Base-by-base conservation (phyloP, 1,140 invertebrate genomes). In the Drosophila nebulosa region DNA sequence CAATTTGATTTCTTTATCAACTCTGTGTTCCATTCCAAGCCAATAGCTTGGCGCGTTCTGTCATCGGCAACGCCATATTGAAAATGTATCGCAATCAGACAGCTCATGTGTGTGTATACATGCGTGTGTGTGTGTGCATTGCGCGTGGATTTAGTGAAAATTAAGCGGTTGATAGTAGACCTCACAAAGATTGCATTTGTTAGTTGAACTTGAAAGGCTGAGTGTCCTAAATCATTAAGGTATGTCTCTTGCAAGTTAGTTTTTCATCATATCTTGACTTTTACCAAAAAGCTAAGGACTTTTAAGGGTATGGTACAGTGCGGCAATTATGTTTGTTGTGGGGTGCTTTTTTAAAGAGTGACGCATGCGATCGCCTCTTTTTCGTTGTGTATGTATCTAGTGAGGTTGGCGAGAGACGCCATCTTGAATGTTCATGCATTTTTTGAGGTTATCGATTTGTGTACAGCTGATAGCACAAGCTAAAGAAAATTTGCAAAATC, bases 51-150 rank as follows among this genome's bases (percentile, higher is more conserved):
- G 53, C 22, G 58, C 58, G 58, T 42, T 26, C 21, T 75, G 83
- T 68, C 63, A 86, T 86, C 81, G 81, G 55, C 14, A 55, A 39
- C 74, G 66, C 83, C 81, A 86, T 84, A 30, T 84, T 84, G 72
- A 58, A 84, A 32, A 76, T 58, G 65, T 39, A 79, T 84, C 71
- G 69, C 16, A 35, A 58, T 58, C 16, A 66, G 39, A 59, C 46
- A 52, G 53, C 62, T 52, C 12, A n/a, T 55, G 22, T 52, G 26
- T 65, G 27, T 58, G 16, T 27, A 9, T 35, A 62, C 74, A 64
- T 74, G 63, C 63, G 62, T 78, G 65, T 74, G 63, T 67, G 61
- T 64, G 21, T 27, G n/a, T 56, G 27, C 9, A 24, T 46, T 46
- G 16, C 39, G 35, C 58, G 70, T 58, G 26, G 30, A 42, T 59